These are phyloP conservation scores for Nasalis larvatus DNA, from an alignment of 2,113 vertebrate genomes.

Conservation along the genomic window DNA sequence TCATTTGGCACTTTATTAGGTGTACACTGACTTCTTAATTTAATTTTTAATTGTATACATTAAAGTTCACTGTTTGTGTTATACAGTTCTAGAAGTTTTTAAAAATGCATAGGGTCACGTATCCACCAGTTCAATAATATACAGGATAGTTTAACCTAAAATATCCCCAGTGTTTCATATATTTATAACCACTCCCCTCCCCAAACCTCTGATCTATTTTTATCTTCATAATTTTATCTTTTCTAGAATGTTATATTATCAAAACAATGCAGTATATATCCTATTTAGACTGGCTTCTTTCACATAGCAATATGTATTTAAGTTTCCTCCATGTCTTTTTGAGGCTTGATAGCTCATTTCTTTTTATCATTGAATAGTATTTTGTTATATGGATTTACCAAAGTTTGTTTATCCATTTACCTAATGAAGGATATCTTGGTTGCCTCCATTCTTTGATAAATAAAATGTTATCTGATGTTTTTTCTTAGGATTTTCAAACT, in stretches of 20 bases:
- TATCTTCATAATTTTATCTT: background rate
- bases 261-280: background rate
- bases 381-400: background rate
- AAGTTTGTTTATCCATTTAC: background rate
- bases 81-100: background rate
- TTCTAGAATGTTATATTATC: background rate
- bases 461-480: background rate
- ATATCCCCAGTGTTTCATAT: background rate
- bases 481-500: background rate
- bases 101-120: background rate
- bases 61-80: background rate
- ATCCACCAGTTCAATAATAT: background rate
- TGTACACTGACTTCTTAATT: background rate
- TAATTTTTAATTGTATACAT: background rate
- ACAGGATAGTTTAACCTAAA: background rate
- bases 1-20: background rate
- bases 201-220: background rate
- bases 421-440: background rate
- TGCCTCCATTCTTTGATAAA: background rate
- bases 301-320: background rate
- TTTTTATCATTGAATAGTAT: background rate
- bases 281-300: background rate
- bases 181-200: background rate
- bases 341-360: background rate
- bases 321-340: background rate